A percentile compares a stretch with the other conserved stretches of the same genome.
phyloP scores from a whole-genome alignment of 1,140 invertebrate species.

The Habropoda laboriosa region DNA sequence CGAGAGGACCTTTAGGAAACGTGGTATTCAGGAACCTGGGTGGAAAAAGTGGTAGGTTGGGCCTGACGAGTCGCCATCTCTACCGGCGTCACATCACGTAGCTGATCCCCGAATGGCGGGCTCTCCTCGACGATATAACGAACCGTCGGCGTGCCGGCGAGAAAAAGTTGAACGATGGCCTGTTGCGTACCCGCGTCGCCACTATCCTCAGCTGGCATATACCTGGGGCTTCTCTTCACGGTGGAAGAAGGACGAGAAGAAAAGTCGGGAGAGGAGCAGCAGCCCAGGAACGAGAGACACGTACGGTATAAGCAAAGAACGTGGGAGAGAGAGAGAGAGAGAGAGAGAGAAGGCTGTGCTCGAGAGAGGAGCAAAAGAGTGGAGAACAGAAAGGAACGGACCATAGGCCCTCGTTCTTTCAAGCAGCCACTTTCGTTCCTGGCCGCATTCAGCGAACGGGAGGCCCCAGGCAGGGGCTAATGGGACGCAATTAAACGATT shows the following conservation, averaged over 20 bases:
- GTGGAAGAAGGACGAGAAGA: slow-evolving; percentile 50
- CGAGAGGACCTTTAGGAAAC: slow-evolving; percentile 70
- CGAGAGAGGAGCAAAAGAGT: slow-evolving; percentile 38
- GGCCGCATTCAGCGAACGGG: slow-evolving; percentile 67
- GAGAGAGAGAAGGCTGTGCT: slow-evolving; percentile 46
- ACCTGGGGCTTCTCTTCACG: slow-evolving; percentile 45
- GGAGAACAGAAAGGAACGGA: slow-evolving; percentile 41
- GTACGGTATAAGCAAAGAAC: not conserved
- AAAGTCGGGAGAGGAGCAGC: slow-evolving; percentile 44
- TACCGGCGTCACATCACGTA: slow-evolving; percentile 63
- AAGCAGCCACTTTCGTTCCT: slow-evolving; percentile 64
- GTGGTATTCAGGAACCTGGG: slow-evolving; percentile 70
- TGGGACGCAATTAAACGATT: slow-evolving; percentile 83
- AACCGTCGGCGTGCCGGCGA: slow-evolving; percentile 74
- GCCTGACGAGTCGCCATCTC: slow-evolving; percentile 65
- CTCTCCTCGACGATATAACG: slow-evolving; percentile 66
- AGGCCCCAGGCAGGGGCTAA: slow-evolving; percentile 75
- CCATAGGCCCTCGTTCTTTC: slow-evolving; percentile 50
- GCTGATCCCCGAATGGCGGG: slow-evolving; percentile 55
- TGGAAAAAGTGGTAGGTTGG: slow-evolving; percentile 76
- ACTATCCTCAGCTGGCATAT: slow-evolving; percentile 25
- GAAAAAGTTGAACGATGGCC: slow-evolving; percentile 79
- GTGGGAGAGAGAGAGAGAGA: slow-evolving; percentile 19
- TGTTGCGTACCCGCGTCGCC: slow-evolving; percentile 61
- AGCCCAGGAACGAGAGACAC: not conserved